These are phyloP conservation scores for Eupsilia transversa DNA, from an alignment of 2,888 invertebrate genomes.

Conservation along the genomic window DNA sequence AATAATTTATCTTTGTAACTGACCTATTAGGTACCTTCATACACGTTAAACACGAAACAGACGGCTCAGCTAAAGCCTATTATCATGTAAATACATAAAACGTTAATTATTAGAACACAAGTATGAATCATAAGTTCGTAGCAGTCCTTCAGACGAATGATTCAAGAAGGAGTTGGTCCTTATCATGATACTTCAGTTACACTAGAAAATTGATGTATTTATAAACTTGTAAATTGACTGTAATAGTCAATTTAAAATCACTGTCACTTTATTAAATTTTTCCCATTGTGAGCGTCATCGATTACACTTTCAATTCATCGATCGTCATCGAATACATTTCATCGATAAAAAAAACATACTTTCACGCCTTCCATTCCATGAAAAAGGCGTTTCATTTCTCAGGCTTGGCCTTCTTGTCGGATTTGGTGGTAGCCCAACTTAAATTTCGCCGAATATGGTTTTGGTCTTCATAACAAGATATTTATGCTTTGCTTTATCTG, in stretches of 20 bases:
- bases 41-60: not conserved
- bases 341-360: too few relatives aligned
- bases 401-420: too few relatives aligned
- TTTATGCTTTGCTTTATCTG: not conserved
- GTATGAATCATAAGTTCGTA: constrained; percentile 19
- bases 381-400: too few relatives aligned
- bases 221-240: not conserved
- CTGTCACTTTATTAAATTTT: not conserved
- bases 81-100: too few relatives aligned
- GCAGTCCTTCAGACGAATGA: constrained; percentile 21
- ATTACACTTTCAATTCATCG: too few relatives aligned
- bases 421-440: not conserved
- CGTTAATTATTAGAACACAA: constrained; percentile 22
- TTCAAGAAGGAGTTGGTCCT: not conserved
- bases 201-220: not conserved
- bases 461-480: not conserved
- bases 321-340: not conserved
- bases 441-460: not conserved
- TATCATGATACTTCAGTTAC: constrained; percentile 1
- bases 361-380: not conserved
- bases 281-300: not conserved
- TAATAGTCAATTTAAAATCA: too few relatives aligned
- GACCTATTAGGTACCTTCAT: constrained; percentile 18
- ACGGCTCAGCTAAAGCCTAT: constrained; percentile 16
- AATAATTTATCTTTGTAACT: constrained; percentile 3